Percentiles rank a stretch among this genome's conserved stretches.
Evolutionary conservation across 2,797 vertebrate genomes (phyloP).

Genomic region (Tapera naevia): DNA sequence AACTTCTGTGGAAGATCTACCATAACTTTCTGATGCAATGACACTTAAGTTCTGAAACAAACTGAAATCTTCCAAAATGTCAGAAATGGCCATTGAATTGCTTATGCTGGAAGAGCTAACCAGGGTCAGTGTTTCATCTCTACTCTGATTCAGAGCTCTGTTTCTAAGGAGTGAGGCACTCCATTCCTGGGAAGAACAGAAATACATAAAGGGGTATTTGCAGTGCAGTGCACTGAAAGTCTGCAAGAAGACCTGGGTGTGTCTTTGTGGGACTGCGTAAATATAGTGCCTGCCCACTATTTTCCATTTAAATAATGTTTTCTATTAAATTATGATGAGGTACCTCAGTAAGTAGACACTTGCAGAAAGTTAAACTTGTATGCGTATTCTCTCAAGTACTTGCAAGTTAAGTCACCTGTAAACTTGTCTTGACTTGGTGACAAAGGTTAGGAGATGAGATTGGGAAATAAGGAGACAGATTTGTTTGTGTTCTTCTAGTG

Average conservation of each 20-base stretch:
- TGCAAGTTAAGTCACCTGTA: conserved; percentile 1
- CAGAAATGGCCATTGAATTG: neutral
- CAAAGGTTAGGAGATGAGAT: neutral
- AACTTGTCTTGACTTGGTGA: neutral
- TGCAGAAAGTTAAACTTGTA: neutral
- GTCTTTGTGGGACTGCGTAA: neutral
- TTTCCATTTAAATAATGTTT: neutral
- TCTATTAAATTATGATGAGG: neutral
- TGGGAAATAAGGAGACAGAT: neutral
- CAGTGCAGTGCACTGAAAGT: neutral
- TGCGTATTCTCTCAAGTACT: conserved; percentile 4
- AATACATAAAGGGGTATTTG: neutral
- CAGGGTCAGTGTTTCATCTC: neutral
- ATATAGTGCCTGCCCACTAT: neutral
- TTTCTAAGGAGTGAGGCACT: neutral
- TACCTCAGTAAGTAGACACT: neutral
- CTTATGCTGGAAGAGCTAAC: neutral
- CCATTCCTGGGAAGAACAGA: neutral
- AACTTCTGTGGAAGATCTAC: neutral
- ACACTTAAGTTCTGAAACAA: neutral
- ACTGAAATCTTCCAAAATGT: neutral
- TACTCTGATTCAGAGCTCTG: neutral
- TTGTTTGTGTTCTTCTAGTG: neutral
- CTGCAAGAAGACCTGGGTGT: neutral
- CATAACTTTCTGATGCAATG: neutral